Percentiles rank a stretch among this genome's conserved stretches.
Evolutionary conservation across 2,888 invertebrate genomes (phyloP).

Genomic region (Hirtodrosophila cameraria): DNA sequence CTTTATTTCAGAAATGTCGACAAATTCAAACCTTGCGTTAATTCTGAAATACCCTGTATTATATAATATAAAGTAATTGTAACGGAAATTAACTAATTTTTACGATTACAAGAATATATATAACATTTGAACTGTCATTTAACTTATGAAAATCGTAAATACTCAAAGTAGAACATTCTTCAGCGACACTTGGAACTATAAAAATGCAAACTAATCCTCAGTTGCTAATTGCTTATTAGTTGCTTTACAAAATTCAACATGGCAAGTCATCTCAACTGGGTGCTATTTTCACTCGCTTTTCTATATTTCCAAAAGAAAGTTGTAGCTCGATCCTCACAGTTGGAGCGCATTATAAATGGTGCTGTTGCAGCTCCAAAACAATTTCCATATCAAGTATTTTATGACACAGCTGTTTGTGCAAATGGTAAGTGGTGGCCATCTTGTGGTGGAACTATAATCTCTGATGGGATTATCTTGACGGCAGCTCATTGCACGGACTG

Average conservation of each 20-base stretch:
- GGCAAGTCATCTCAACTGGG: neutral
- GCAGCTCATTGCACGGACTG: neutral
- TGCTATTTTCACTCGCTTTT: neutral
- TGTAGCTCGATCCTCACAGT: neutral
- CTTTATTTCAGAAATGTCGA: no score
- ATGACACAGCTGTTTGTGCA: no score
- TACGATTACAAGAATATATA: no score
- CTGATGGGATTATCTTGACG: neutral
- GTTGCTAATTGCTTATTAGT: neutral
- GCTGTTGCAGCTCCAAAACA: neutral
- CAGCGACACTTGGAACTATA: neutral
- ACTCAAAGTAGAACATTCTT: neutral
- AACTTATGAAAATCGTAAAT: neutral
- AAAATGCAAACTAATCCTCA: neutral
- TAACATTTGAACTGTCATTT: neutral
- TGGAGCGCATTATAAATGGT: neutral
- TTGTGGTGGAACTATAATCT: neutral
- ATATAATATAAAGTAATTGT: no score
- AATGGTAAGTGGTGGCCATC: neutral
- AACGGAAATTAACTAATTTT: no score
- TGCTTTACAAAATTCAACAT: neutral
- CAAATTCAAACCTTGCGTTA: no score
- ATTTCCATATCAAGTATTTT: constrained; percentile 1
- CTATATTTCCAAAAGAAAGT: neutral
- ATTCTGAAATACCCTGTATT: no score